Conservation (phyloP, 2,113 vertebrate species). For the Colius striatus region DNA sequence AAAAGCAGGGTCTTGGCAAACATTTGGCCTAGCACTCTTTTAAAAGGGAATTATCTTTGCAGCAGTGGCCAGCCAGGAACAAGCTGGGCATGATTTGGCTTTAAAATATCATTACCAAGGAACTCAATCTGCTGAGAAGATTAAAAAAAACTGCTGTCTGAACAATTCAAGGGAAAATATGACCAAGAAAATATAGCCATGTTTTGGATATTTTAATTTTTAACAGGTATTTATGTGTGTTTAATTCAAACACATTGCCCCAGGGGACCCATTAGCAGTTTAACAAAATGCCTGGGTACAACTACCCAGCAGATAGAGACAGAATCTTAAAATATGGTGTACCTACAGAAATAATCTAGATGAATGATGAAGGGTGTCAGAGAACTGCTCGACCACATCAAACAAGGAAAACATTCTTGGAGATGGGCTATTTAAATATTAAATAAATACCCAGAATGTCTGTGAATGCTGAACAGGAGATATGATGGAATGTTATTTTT, state of each 20-base stretch:
- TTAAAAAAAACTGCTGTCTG: background rate
- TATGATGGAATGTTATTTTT: slow-evolving; percentile 31
- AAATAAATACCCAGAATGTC: slow-evolving; percentile 18
- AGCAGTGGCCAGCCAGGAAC: background rate
- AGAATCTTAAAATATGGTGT: background rate
- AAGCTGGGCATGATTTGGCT: background rate
- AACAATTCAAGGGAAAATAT: background rate
- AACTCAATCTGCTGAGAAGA: background rate
- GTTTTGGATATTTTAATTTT: background rate
- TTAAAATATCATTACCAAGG: background rate
- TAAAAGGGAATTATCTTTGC: background rate
- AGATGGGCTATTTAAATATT: slow-evolving; percentile 36
- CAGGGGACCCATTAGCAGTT: background rate
- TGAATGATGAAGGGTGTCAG: background rate
- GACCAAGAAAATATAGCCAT: background rate
- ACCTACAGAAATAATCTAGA: background rate
- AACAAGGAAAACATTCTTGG: background rate
- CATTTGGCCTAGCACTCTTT: background rate
- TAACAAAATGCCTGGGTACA: background rate
- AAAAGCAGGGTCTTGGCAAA: background rate
- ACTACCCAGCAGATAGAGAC: background rate
- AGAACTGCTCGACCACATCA: slow-evolving; percentile 15
- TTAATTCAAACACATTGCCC: slow-evolving; percentile 9
- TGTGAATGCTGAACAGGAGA: background rate
- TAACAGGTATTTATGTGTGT: background rate